A percentile compares a stretch with the other conserved stretches of the same genome.
Evolutionary conservation across 2,113 vertebrate species (phyloP).

Genomic region (Lichenostomus cassidix): DNA sequence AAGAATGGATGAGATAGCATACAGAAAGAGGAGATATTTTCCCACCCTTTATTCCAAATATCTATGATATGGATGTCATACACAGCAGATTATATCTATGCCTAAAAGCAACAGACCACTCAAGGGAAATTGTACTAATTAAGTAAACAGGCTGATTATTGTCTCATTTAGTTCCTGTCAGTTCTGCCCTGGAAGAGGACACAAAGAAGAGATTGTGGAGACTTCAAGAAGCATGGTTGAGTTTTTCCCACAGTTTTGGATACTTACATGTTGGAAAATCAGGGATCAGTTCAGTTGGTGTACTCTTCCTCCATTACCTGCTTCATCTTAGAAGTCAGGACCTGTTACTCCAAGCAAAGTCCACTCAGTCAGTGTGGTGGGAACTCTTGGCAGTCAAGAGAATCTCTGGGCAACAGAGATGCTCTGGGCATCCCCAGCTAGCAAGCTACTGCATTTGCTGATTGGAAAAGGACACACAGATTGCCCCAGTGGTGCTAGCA

Average conservation of each 20-base stretch:
- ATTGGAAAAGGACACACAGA: background rate
- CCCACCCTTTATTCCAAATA: background rate
- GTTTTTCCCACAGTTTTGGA: background rate
- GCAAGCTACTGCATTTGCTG: background rate
- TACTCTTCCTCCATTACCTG: background rate
- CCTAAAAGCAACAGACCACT: background rate
- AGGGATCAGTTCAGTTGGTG: background rate
- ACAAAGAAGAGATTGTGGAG: conserved; percentile 12
- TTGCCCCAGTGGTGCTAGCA: background rate
- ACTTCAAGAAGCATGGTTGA: background rate
- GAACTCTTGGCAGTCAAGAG: background rate
- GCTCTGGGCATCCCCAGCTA: background rate
- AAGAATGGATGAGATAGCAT: background rate
- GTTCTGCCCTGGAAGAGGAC: background rate
- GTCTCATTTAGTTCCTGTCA: conserved; percentile 30
- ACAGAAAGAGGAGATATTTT: background rate
- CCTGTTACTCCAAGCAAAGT: background rate
- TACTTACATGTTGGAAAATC: background rate
- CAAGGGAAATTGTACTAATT: conserved; percentile 10
- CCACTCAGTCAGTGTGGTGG: background rate
- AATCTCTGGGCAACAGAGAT: background rate
- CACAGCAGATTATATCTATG: background rate
- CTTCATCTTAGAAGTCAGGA: background rate
- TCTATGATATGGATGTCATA: background rate
- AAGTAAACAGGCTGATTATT: background rate